These are phyloP conservation scores for Agrilus biguttatus DNA, from an alignment of 2,888 invertebrate species.

Conservation along the genomic window DNA sequence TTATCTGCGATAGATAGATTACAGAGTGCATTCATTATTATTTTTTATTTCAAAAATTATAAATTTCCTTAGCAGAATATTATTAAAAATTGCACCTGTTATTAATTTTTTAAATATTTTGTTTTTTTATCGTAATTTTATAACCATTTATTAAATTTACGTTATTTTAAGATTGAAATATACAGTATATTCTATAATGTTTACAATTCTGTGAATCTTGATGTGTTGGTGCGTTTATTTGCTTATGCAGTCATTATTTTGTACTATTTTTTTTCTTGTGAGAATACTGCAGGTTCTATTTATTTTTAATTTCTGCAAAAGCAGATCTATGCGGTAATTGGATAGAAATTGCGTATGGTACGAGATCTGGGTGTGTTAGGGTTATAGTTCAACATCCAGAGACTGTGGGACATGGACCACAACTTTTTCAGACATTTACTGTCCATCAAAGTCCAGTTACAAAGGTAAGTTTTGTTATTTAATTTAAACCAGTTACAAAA, in stretches of 20 bases:
- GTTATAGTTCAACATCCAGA: conserved; percentile 99
- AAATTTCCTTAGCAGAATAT: too few species aligned
- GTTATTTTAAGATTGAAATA: not conserved
- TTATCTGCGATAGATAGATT: too few species aligned
- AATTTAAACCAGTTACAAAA: too few species aligned
- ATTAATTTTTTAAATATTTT: too few species aligned
- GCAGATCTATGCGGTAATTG: conserved; percentile 92
- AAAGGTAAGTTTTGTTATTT: conserved; percentile 43
- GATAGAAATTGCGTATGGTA: conserved; percentile 99
- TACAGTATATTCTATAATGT: not conserved
- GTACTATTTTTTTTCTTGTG: not conserved
- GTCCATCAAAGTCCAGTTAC: conserved; percentile 94
- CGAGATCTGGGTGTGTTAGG: conserved; percentile 85
- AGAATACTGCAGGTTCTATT: too few species aligned
- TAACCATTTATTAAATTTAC: too few species aligned
- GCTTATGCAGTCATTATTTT: not conserved
- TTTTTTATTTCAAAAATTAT: too few species aligned
- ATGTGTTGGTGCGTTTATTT: not conserved
- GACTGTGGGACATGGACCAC: conserved; percentile 96
- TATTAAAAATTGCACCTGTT: too few species aligned
- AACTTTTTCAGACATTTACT: conserved; percentile 94
- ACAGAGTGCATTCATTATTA: too few species aligned
- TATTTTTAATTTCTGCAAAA: conserved; percentile 4
- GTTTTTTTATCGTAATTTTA: too few species aligned
- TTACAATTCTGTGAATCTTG: not conserved